A percentile compares a stretch with the other conserved stretches of the same genome.
phyloP scores from a whole-genome alignment of 2,888 invertebrate species.

The Zygogramma bicolorata region DNA sequence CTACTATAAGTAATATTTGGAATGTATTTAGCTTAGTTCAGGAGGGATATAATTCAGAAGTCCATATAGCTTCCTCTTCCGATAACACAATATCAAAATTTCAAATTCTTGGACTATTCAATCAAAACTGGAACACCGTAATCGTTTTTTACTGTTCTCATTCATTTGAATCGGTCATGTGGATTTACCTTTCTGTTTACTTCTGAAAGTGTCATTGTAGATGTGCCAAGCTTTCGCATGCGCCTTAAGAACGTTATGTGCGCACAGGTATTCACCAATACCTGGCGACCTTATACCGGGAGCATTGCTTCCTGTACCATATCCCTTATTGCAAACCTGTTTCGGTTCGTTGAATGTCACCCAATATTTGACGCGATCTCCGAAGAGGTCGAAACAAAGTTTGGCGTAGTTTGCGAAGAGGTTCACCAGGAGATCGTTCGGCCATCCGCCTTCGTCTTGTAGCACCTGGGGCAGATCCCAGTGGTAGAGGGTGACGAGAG shows the following conservation, averaged over 20 bases:
- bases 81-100: no score
- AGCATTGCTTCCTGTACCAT: constrained; percentile 51
- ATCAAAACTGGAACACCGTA: no score
- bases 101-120: no score
- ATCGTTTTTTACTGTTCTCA: no score
- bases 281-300: constrained; percentile 64
- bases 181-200: constrained; percentile 43
- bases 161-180: no score
- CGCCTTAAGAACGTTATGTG: constrained; percentile 74
- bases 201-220: constrained; percentile 71
- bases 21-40: no score
- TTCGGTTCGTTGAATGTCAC: constrained; percentile 70
- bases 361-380: constrained; percentile 65
- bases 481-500: constrained; percentile 69
- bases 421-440: not conserved
- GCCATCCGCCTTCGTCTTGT: constrained; percentile 51
- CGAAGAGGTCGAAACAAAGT: constrained; percentile 59
- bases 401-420: constrained; percentile 69
- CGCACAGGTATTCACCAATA: constrained; percentile 73
- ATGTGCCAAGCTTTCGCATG: constrained; percentile 75
- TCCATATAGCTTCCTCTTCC: no score
- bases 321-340: constrained; percentile 48
- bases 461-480: constrained; percentile 71
- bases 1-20: no score
- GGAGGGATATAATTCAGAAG: no score